These are phyloP conservation scores for Acromyrmex heyeri DNA, from an alignment of 1,140 invertebrate genomes.

Conservation along the genomic window DNA sequence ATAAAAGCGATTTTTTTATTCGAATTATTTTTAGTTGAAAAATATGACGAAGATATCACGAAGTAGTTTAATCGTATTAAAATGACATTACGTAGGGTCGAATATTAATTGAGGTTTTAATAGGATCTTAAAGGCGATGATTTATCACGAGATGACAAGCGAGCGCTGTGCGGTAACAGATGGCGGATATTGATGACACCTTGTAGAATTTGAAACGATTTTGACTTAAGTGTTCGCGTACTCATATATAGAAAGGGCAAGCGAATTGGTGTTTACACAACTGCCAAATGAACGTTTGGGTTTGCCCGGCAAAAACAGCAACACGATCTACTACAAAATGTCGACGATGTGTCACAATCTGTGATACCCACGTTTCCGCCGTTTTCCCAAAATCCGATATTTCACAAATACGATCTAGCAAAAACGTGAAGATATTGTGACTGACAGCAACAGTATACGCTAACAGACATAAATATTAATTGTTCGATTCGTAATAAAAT, in stretches of 20 bases:
- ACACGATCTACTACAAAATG: conserved; percentile 25
- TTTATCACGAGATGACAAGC: not conserved
- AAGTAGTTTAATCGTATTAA: conserved; percentile 26
- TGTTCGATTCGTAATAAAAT: conserved; percentile 13
- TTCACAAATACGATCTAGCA: not conserved
- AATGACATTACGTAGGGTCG: not conserved
- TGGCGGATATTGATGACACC: conserved; percentile 24
- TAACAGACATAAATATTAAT: conserved; percentile 40
- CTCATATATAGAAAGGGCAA: conserved; percentile 23
- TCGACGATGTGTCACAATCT: conserved; percentile 66
- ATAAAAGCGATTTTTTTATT: not conserved
- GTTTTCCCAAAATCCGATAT: conserved; percentile 21
- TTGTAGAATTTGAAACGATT: conserved; percentile 58
- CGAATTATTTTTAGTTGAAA: not conserved
- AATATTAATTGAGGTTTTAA: conserved; percentile 38
- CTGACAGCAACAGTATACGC: not conserved
- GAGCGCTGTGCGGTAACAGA: not conserved
- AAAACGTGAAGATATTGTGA: conserved; percentile 37
- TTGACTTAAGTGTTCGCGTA: conserved; percentile 62
- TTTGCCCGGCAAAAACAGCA: conserved; percentile 72
- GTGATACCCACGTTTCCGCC: conserved; percentile 27
- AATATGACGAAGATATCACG: not conserved
- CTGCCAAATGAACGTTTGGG: conserved; percentile 72
- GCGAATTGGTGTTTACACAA: conserved; percentile 72
- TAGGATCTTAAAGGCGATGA: conserved; percentile 27